Base-by-base conservation (phyloP, 92 coral and sea anemone species). In the Metridium senile region DNA sequence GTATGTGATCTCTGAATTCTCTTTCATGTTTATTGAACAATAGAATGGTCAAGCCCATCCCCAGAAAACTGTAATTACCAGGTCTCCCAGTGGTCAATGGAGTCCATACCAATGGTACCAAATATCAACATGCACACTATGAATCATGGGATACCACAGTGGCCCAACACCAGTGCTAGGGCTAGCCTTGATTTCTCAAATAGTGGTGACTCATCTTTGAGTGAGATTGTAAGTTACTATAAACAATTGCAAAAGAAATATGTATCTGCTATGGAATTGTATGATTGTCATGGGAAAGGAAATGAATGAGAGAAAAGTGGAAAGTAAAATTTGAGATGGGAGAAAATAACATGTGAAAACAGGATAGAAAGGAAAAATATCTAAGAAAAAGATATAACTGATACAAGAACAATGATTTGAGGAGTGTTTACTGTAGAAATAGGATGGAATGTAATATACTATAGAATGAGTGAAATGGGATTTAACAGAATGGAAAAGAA, bases 31-130 rank as follows among this genome's bases (percentile, higher is more conserved):
- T 11, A 1, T 11, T 22, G 1, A 54, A 2, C 59, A 54, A 54
- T 11, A 87, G 91, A 87, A 20, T 87, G 91, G 91, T 47, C 85
- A 11, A 82, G 73, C 9, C 81, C 74, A 0, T 83, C 91, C 0
- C 88, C 91, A 58, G 91, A 87, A 64, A 73, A 46, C 69, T 67
- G 78, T 46, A 39, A 49, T 45, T 82, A 64, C 67, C 70, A 68
- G 30, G 61, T 83, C 7, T 25, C 91, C 0, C 74, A 85, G 65
- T 77, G 91, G 74, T 76, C 67, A 29, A 82, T 78, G 62, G 80
- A 85, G 33, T 33, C 85, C n/a, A 47, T 83, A 43, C 76, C 78
- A 27, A 70, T 53, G 49, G 83, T 87, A 22, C 91, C 73, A 74
- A 76, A 67, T 20, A 58, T 71, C 52, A 58, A 25, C 27, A 39